Evolutionary conservation across 2,113 vertebrate species (phyloP).

Genomic region (Gallinago jamesoni): DNA sequence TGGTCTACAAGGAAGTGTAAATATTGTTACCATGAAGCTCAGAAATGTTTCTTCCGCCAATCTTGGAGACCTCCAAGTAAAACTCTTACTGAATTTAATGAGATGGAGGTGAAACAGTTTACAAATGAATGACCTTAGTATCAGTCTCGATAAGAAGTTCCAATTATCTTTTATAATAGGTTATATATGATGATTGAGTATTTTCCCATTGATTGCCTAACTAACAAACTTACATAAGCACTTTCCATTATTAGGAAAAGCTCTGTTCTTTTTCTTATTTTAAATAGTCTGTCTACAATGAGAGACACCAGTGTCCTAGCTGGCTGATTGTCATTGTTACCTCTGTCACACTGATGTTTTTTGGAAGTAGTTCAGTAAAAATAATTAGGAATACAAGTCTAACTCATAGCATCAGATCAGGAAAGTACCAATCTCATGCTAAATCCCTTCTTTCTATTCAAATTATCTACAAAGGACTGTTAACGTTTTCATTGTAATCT

Average conservation of each 20-base stretch:
- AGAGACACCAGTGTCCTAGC: neutral
- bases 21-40: neutral
- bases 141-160: neutral
- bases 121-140: neutral
- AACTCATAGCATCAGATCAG: neutral
- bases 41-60: neutral
- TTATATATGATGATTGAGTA: neutral
- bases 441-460: neutral
- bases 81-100: neutral
- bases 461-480: neutral
- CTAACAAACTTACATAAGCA: neutral
- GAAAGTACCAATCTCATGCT: neutral
- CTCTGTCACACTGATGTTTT: neutral
- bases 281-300: neutral
- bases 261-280: neutral
- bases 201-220: neutral
- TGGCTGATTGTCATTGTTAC: neutral
- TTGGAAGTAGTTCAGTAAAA: neutral
- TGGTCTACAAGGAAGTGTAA: neutral
- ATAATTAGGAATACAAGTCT: neutral
- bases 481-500: neutral
- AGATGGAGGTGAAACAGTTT: neutral
- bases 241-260: neutral
- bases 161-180: neutral
- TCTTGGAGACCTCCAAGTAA: neutral